Evolutionary conservation across 2,113 vertebrate species (phyloP).

Genomic region (Antigone vipio): DNA sequence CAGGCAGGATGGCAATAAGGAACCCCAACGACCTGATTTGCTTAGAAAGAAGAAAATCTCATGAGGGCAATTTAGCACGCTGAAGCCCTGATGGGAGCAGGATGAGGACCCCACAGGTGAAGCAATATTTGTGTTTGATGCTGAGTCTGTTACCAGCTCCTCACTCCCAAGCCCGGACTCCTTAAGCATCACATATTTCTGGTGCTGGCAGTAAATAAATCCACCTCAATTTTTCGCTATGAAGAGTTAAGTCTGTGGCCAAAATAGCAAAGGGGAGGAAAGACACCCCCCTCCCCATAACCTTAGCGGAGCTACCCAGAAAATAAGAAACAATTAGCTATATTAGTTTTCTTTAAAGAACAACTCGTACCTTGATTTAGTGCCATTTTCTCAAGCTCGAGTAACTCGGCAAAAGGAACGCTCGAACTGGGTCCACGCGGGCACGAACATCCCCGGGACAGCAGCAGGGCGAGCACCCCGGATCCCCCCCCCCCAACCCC

Average conservation of each 20-base stretch:
- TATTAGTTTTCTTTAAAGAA: background rate
- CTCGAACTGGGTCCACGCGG: background rate
- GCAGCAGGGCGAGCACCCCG: background rate
- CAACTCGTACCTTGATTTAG: background rate
- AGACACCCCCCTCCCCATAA: background rate
- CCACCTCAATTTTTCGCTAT: background rate
- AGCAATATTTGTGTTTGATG: background rate
- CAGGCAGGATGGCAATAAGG: background rate
- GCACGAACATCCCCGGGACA: background rate
- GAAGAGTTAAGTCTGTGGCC: background rate
- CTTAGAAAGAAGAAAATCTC: background rate
- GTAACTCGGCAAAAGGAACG: background rate
- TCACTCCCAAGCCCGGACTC: background rate
- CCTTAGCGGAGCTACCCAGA: background rate
- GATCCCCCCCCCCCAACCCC: background rate
- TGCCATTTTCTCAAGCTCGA: background rate
- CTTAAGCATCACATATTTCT: background rate
- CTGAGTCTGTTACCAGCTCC: background rate
- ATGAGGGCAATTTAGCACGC: background rate
- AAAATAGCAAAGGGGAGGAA: background rate
- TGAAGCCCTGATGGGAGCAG: background rate
- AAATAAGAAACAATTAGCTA: background rate
- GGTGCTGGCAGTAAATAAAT: background rate
- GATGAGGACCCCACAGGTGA: background rate
- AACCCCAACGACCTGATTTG: background rate